A percentile compares a stretch with the other conserved stretches of the same genome.
Conservation (phyloP, 2,797 vertebrate species). For the Helarctos malayanus region DNA sequence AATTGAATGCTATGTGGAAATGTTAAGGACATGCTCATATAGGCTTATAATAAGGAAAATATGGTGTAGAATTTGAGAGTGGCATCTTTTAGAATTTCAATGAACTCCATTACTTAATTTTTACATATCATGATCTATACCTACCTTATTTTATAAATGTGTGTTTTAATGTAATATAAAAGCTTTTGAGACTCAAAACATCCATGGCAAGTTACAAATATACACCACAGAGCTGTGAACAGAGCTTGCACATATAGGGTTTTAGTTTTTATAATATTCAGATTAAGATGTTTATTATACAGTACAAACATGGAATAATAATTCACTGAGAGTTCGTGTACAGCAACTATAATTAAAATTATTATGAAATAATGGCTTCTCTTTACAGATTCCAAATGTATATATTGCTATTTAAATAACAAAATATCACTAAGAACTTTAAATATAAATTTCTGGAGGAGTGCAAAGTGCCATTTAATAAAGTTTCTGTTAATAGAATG, state of each 20-base stretch:
- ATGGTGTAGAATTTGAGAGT: neutral
- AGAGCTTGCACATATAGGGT: neutral
- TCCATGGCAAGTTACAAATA: neutral
- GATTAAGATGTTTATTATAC: neutral
- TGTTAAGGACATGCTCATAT: neutral
- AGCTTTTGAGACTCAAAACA: neutral
- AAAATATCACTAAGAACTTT: conserved; percentile 57
- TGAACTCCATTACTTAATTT: neutral
- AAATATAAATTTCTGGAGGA: conserved; percentile 55
- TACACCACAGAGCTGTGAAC: neutral
- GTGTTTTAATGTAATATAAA: neutral
- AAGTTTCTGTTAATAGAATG: conserved; percentile 55
- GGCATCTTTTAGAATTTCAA: neutral
- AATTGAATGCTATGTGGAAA: neutral
- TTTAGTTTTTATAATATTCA: conserved; percentile 34
- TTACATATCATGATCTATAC: neutral
- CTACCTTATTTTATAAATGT: neutral
- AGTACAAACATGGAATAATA: neutral
- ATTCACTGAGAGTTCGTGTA: conserved; percentile 43
- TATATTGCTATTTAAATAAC: conserved; percentile 47
- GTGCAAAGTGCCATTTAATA: conserved; percentile 60
- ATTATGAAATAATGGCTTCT: conserved; percentile 65
- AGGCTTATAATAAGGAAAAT: neutral
- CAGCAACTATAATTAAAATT: conserved; percentile 48
- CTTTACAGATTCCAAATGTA: conserved; percentile 50